phyloP scores from a whole-genome alignment of 2,113 vertebrate species.

The Rhadina sibilatrix region DNA sequence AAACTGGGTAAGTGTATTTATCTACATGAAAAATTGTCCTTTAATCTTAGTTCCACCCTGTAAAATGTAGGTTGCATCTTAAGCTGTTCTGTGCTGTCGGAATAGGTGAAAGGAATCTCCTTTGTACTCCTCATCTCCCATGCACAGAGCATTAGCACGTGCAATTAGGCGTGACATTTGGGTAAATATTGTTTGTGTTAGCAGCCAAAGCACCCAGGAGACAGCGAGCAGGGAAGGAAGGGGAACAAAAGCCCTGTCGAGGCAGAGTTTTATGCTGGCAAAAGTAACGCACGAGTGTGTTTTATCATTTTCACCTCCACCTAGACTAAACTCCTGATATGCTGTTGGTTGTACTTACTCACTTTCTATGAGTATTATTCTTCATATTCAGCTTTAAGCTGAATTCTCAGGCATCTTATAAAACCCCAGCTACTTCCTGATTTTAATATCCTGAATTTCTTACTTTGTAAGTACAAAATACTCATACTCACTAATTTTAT shows the following conservation, averaged over 20 bases:
- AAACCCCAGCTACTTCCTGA: not conserved
- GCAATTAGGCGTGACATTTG: constrained; percentile 5
- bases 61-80: not conserved
- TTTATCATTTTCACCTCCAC: not conserved
- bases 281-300: not conserved
- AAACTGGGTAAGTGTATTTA: not conserved
- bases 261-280: not conserved
- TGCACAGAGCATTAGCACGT: not conserved
- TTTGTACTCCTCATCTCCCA: not conserved
- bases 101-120: not conserved
- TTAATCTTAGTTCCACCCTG: not conserved
- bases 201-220: not conserved
- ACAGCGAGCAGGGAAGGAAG: not conserved
- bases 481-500: not conserved
- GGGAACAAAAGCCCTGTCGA: not conserved
- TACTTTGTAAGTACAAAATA: not conserved
- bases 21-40: not conserved
- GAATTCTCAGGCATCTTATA: not conserved
- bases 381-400: not conserved
- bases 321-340: not conserved
- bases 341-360: not conserved
- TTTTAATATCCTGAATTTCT: not conserved
- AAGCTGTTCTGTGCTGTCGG: not conserved
- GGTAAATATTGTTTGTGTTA: not conserved
- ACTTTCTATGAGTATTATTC: not conserved